Evolutionary conservation across 2,888 invertebrate genomes (phyloP).

Genomic region (Linyphia triangularis): DNA sequence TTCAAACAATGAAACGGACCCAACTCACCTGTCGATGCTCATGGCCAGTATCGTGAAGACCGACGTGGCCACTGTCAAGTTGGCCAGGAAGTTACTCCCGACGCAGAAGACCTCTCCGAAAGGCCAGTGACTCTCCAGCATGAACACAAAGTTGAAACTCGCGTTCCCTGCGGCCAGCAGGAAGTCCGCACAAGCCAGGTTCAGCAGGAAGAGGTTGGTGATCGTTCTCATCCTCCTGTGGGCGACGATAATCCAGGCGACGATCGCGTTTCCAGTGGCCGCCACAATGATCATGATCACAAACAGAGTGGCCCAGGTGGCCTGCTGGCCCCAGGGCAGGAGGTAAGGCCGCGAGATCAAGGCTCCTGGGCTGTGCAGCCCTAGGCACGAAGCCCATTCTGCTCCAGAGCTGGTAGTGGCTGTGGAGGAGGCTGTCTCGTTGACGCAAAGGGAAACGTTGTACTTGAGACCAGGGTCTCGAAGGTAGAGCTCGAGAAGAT

Average conservation of each 20-base stretch:
- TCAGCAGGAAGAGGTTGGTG: slow-evolving; percentile 76
- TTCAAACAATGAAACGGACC: neutral
- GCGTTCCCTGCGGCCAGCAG: slow-evolving; percentile 76
- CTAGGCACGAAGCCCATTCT: slow-evolving; percentile 44
- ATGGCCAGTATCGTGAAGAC: slow-evolving; percentile 77
- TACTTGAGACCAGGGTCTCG: slow-evolving; percentile 23
- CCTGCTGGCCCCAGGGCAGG: slow-evolving; percentile 89
- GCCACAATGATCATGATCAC: slow-evolving; percentile 88
- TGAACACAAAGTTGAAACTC: slow-evolving; percentile 76
- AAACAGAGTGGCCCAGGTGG: slow-evolving; percentile 89
- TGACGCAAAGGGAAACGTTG: slow-evolving; percentile 54
- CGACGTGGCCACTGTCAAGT: slow-evolving; percentile 76
- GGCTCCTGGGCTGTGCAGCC: slow-evolving; percentile 21
- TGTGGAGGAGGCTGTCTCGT: slow-evolving; percentile 9
- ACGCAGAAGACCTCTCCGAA: slow-evolving; percentile 76
- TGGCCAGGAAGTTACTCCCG: slow-evolving; percentile 76
- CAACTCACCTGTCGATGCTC: slow-evolving; percentile 76
- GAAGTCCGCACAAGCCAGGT: slow-evolving; percentile 76
- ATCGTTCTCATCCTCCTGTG: slow-evolving; percentile 76
- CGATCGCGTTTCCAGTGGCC: slow-evolving; percentile 92
- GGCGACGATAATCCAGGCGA: slow-evolving; percentile 91
- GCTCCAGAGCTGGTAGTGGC: neutral
- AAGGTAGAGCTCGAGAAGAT: slow-evolving; percentile 50
- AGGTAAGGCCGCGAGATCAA: slow-evolving; percentile 82
- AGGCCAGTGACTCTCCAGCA: slow-evolving; percentile 77